A percentile compares a stretch with the other conserved stretches of the same genome.
Conservation (phyloP, 1,140 invertebrate genomes). For the Drosophila trapezifrons region DNA sequence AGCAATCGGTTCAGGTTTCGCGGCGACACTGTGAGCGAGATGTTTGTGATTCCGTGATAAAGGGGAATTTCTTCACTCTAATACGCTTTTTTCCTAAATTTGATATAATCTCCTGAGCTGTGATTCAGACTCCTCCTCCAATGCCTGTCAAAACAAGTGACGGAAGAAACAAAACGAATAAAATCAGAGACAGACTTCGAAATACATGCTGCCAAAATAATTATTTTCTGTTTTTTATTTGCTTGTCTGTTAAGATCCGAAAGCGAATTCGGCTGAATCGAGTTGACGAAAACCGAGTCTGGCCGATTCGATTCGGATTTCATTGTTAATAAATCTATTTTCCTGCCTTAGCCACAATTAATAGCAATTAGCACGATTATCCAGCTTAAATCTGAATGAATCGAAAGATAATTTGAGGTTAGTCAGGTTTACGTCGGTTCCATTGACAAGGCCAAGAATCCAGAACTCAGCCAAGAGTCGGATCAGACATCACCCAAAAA, state of each 20-base stretch:
- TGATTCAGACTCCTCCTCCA: constrained; percentile 3
- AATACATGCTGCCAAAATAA: constrained; percentile 25
- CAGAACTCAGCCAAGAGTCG: constrained; percentile 1
- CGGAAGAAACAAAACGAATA: neutral
- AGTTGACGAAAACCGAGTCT: constrained; percentile 24
- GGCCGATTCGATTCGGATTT: constrained; percentile 39
- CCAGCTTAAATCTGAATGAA: constrained; percentile 41
- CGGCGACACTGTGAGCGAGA: constrained; percentile 7
- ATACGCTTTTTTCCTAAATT: constrained; percentile 3
- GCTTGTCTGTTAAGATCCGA: constrained; percentile 21
- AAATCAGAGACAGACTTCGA: neutral
- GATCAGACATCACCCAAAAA: neutral
- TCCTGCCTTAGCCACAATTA: constrained; percentile 38
- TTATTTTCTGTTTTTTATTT: constrained; percentile 32
- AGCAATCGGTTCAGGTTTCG: constrained; percentile 50
- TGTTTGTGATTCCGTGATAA: constrained; percentile 12
- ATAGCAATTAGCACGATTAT: constrained; percentile 46
- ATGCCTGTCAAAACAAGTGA: constrained; percentile 18
- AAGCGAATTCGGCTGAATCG: constrained; percentile 37
- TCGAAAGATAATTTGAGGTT: constrained; percentile 5
- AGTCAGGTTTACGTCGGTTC: constrained; percentile 1
- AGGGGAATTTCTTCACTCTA: constrained; percentile 14
- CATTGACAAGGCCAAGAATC: constrained; percentile 34
- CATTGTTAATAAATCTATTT: constrained; percentile 64
- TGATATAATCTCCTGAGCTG: constrained; percentile 1